These are phyloP conservation scores for Vimba vimba DNA, from an alignment of 2,113 vertebrate species.

Conservation along the genomic window DNA sequence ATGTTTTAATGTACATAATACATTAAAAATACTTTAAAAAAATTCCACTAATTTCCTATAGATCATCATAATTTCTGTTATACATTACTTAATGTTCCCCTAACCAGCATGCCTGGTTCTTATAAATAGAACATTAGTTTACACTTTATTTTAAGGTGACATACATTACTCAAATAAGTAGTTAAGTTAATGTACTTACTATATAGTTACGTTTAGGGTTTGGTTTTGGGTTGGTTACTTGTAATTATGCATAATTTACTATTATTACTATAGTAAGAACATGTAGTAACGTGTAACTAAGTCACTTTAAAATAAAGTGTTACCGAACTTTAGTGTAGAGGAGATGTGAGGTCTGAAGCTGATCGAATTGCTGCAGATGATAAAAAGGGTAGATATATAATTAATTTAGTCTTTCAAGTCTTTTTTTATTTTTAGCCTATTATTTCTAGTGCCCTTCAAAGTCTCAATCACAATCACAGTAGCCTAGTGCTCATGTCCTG, in stretches of 20 bases:
- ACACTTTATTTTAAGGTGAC: too few relatives aligned
- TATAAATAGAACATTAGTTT: background rate
- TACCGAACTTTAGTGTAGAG: too few relatives aligned
- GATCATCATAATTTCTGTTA: background rate
- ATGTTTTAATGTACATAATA: background rate
- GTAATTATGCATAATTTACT: too few relatives aligned
- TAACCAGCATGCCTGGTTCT: background rate
- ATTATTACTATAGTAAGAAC: too few relatives aligned
- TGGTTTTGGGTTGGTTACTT: too few relatives aligned
- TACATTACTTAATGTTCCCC: background rate
- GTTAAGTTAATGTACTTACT: too few relatives aligned
- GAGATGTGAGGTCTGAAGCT: background rate
- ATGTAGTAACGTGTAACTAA: too few relatives aligned
- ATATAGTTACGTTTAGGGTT: too few relatives aligned
- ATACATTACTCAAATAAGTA: too few relatives aligned
- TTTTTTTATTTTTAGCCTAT: background rate
- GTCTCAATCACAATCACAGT: background rate
- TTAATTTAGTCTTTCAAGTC: background rate
- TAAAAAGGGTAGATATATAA: background rate
- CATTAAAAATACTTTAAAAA: background rate
- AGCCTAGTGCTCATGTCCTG: background rate
- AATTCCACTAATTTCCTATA: background rate
- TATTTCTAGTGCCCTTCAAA: background rate
- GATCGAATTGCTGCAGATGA: background rate
- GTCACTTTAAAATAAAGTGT: too few relatives aligned